These are phyloP conservation scores for Saxidomus purpurata DNA, from an alignment of 1,140 invertebrate genomes.

Conservation along the genomic window DNA sequence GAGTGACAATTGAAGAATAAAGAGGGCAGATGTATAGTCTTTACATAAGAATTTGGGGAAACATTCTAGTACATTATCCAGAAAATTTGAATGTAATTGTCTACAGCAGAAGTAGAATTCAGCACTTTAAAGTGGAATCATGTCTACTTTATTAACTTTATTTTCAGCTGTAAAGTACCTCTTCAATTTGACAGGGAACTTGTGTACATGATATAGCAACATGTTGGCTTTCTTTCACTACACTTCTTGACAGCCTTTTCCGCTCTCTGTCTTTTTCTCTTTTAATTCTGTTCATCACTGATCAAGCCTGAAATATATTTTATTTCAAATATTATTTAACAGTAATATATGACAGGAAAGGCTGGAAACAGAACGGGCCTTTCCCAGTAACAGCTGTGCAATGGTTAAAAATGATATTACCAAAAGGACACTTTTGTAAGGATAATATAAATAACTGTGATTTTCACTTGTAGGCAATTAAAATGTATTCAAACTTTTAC, in stretches of 20 bases:
- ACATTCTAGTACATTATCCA: background rate
- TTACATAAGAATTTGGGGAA: constrained; percentile 5
- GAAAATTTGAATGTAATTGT: background rate
- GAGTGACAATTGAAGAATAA: background rate
- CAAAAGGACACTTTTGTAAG: background rate
- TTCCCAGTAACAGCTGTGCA: constrained; percentile 33
- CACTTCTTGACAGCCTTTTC: background rate
- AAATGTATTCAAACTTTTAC: background rate
- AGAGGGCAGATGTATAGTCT: background rate
- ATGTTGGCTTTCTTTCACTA: background rate
- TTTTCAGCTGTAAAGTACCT: constrained; percentile 1
- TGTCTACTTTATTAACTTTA: constrained; percentile 6
- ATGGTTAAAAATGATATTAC: background rate
- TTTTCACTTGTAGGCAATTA: background rate
- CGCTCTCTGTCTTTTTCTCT: constrained; percentile 28
- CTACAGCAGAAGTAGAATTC: background rate
- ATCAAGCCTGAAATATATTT: background rate
- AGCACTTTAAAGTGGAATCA: background rate
- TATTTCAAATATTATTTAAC: constrained; percentile 13
- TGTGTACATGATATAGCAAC: background rate
- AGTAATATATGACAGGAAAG: background rate
- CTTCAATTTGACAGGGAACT: background rate
- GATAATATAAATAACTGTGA: background rate
- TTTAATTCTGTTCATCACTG: background rate
- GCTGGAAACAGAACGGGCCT: constrained; percentile 7